Percentiles rank a stretch among this genome's conserved stretches.
Conservation (phyloP, 2,797 vertebrate species). For the Malacoraja senta region DNA sequence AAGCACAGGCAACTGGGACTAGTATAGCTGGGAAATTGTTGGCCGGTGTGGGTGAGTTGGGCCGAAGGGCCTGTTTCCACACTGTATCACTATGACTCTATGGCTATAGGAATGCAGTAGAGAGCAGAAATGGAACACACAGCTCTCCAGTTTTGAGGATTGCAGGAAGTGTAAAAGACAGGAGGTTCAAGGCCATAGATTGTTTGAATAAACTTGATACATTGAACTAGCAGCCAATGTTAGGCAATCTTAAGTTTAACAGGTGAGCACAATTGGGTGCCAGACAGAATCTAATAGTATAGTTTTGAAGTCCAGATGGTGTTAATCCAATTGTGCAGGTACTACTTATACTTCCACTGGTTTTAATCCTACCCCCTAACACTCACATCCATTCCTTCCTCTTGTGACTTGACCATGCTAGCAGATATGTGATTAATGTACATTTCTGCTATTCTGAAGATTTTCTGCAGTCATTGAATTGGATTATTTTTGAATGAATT, state of each 20-base stretch:
- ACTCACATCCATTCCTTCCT: not conserved
- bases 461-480: not conserved
- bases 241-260: not conserved
- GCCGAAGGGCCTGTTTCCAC: too few species aligned
- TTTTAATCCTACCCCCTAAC: not conserved
- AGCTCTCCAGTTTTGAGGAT: not conserved
- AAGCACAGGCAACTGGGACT: too few species aligned
- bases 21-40: too few species aligned
- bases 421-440: not conserved
- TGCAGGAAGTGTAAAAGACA: not conserved
- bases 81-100: too few species aligned
- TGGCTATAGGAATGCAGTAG: not conserved
- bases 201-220: conserved; percentile 5
- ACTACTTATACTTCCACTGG: not conserved
- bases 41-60: too few species aligned
- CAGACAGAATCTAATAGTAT: not conserved
- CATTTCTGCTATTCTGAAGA: not conserved
- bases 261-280: not conserved
- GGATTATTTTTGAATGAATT: not conserved
- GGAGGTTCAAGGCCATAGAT: not conserved
- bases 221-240: not conserved
- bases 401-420: not conserved
- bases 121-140: not conserved
- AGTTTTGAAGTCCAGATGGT: not conserved
- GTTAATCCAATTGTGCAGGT: not conserved